phyloP scores from a whole-genome alignment of 2,888 invertebrate genomes.

The Belgica antarctica region DNA sequence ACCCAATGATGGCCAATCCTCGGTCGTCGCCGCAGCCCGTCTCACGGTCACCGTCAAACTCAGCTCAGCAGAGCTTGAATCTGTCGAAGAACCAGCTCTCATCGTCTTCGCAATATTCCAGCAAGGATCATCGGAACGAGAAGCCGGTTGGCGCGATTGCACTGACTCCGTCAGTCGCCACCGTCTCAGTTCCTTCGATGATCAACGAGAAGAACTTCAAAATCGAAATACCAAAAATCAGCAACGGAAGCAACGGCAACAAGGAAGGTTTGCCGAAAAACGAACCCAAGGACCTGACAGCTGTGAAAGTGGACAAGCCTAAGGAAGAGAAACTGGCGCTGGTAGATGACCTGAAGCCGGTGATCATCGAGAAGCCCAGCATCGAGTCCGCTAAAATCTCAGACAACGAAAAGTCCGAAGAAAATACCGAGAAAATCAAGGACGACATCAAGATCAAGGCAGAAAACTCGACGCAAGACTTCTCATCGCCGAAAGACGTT shows the following conservation, averaged over 20 bases:
- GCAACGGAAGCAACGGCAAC: conserved; percentile 35
- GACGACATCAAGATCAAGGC: not conserved
- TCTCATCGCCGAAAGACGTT: not conserved
- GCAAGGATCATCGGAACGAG: not conserved
- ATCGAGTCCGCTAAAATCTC: not conserved
- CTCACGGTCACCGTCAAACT: conserved; percentile 12
- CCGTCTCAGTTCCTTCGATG: not conserved
- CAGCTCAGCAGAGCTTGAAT: conserved; percentile 32
- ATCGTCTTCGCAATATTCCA: conserved; percentile 9
- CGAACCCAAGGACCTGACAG: not conserved
- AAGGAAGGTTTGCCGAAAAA: not conserved
- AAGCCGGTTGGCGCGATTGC: not conserved
- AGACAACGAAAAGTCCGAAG: not conserved
- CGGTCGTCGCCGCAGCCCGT: conserved; percentile 32
- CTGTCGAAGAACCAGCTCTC: conserved; percentile 21
- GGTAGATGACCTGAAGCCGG: not conserved
- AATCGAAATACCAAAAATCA: conserved; percentile 19
- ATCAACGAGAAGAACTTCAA: conserved; percentile 14
- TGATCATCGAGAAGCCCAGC: not conserved
- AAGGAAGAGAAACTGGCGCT: not conserved
- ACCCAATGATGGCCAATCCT: conserved; percentile 27
- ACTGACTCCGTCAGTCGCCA: not conserved
- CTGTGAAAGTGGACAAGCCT: not conserved
- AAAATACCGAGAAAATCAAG: not conserved
- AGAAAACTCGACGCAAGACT: not conserved